phyloP scores from a whole-genome alignment of 2,888 invertebrate genomes.

The Zhengitettix transpicula region DNA sequence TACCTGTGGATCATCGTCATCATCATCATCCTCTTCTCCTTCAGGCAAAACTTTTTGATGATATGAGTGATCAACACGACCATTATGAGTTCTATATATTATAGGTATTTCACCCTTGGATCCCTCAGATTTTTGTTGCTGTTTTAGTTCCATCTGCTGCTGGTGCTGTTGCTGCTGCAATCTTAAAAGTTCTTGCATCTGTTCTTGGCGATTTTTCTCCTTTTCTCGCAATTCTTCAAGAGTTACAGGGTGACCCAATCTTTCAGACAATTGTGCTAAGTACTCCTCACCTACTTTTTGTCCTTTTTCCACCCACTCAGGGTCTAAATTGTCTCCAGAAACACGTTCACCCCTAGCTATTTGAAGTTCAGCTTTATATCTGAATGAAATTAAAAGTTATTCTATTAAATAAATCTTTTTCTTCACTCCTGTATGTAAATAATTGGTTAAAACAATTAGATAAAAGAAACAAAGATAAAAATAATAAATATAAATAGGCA shows the following conservation, averaged over 20 bases:
- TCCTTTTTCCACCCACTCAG: slow-evolving; percentile 13
- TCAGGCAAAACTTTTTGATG: too few relatives aligned
- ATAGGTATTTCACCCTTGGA: too few relatives aligned
- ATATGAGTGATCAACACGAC: too few relatives aligned
- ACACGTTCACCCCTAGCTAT: not conserved
- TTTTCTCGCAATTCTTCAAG: slow-evolving; percentile 8
- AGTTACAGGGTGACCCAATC: slow-evolving; percentile 10
- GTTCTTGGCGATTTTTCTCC: slow-evolving; percentile 2
- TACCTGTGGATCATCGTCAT: too few relatives aligned
- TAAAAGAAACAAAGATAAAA: too few relatives aligned
- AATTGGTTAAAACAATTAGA: too few relatives aligned
- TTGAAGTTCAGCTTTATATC: slow-evolving; percentile 6
- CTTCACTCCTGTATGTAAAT: too few relatives aligned
- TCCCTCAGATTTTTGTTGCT: too few relatives aligned
- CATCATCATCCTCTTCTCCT: too few relatives aligned
- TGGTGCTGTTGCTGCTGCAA: not conserved
- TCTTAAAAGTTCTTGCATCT: slow-evolving; percentile 2
- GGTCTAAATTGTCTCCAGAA: not conserved
- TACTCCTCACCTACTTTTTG: slow-evolving; percentile 10
- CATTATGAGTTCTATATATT: too few relatives aligned
- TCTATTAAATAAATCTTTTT: too few relatives aligned
- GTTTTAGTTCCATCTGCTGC: not conserved
- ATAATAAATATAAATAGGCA: too few relatives aligned
- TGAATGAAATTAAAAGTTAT: not conserved
- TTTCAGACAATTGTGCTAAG: slow-evolving; percentile 8